A percentile compares a stretch with the other conserved stretches of the same genome.
These are phyloP conservation scores for Scolopax mira DNA, from an alignment of 2,113 vertebrate species.

Conservation along the genomic window DNA sequence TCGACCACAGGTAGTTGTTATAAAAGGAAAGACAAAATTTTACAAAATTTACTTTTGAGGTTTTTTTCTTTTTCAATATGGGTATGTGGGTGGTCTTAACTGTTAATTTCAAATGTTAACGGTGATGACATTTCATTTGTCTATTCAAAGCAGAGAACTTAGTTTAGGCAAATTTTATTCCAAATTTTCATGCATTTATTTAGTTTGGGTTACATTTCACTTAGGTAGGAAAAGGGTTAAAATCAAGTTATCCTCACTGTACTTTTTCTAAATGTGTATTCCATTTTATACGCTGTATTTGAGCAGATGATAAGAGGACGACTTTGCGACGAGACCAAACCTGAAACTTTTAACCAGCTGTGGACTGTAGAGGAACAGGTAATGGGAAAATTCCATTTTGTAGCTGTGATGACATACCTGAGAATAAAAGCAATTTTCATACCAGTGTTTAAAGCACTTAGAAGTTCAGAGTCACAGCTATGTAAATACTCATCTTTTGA, in stretches of 20 bases:
- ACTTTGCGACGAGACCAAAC: conserved; percentile 91
- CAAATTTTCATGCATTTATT: not conserved
- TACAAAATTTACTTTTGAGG: not conserved
- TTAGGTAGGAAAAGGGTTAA: not conserved
- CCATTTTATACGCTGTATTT: conserved; percentile 49
- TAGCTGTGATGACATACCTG: not conserved
- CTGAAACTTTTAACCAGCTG: conserved; percentile 97
- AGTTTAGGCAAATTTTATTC: not conserved
- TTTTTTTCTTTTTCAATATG: not conserved
- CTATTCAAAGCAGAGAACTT: not conserved
- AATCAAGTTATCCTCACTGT: not conserved
- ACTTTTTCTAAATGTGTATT: not conserved
- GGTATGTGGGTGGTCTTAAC: not conserved
- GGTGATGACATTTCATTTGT: not conserved
- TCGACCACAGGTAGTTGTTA: conserved; percentile 83
- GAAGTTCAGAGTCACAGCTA: not conserved
- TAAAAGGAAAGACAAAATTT: not conserved
- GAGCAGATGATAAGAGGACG: conserved; percentile 94
- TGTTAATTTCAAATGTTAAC: not conserved
- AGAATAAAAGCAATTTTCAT: not conserved
- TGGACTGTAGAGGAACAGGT: conserved; percentile 99
- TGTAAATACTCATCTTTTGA: not conserved
- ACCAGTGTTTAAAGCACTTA: not conserved
- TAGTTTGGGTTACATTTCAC: not conserved
- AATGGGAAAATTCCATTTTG: not conserved